These are phyloP conservation scores for Clarias platycephalus DNA, from an alignment of 2,797 vertebrate genomes.

Conservation along the genomic window DNA sequence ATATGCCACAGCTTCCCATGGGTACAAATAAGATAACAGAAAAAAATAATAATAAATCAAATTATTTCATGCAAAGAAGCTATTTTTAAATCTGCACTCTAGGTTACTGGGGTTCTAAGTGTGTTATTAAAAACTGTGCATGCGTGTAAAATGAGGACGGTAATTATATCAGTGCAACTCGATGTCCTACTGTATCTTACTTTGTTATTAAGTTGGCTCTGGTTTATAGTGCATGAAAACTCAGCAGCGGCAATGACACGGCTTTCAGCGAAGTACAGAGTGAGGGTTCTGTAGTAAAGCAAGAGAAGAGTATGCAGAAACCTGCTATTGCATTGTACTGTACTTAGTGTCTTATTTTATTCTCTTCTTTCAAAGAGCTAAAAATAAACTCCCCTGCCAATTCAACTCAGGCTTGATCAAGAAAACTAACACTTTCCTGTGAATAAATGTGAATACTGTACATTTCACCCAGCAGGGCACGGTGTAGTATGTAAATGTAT, in stretches of 20 bases:
- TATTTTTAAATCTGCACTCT: conserved; percentile 23
- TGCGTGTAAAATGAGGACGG: background rate
- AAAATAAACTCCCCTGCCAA: background rate
- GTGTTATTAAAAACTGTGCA: conserved; percentile 11
- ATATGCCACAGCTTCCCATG: background rate
- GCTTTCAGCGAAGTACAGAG: conserved; percentile 34
- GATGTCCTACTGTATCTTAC: background rate
- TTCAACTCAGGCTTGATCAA: background rate
- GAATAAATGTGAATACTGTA: background rate
- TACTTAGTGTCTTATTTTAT: conserved; percentile 18
- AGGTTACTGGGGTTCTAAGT: background rate
- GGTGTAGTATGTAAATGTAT: background rate
- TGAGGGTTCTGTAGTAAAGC: conserved; percentile 16
- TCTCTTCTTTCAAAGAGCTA: conserved; percentile 6
- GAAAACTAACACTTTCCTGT: background rate
- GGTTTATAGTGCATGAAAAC: conserved; percentile 9
- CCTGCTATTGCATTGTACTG: conserved; percentile 38
- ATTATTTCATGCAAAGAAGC: background rate
- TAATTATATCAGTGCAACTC: background rate
- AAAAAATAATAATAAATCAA: background rate
- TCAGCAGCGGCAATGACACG: conserved; percentile 18
- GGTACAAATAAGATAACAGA: conserved; percentile 1
- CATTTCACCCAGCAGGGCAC: background rate
- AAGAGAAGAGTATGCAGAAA: background rate
- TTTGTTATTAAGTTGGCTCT: background rate